These are phyloP conservation scores for Atrichornis clamosus DNA, from an alignment of 2,113 vertebrate species.

Conservation along the genomic window DNA sequence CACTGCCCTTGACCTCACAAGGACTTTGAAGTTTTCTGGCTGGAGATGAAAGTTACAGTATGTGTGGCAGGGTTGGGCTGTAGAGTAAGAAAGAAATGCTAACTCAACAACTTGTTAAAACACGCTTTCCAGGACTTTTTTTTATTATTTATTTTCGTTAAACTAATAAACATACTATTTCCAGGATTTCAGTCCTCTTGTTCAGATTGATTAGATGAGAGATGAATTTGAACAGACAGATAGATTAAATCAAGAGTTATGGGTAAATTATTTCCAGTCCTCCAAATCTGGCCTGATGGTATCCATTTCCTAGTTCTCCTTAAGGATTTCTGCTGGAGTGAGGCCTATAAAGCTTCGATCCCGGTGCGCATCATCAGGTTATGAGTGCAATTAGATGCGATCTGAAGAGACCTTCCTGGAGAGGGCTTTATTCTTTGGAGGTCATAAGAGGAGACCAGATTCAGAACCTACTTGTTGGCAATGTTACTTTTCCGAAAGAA, in stretches of 20 bases:
- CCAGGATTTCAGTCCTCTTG: conserved; percentile 23
- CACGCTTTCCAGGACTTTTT: conserved; percentile 3
- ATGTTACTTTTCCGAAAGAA: not conserved
- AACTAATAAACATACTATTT: conserved; percentile 41
- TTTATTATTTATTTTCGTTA: not conserved
- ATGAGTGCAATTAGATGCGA: not conserved
- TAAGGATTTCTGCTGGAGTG: conserved; percentile 2
- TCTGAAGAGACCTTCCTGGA: not conserved
- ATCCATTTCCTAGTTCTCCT: conserved; percentile 55
- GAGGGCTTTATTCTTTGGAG: not conserved
- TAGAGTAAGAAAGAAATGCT: conserved; percentile 32
- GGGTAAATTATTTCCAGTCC: conserved; percentile 61
- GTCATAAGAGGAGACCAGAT: not conserved
- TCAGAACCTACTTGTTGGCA: not conserved
- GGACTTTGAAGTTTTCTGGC: conserved; percentile 55
- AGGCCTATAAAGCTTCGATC: not conserved
- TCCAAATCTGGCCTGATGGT: conserved; percentile 37
- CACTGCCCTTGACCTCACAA: conserved; percentile 43
- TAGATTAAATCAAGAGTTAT: conserved; percentile 53
- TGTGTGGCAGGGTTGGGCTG: not conserved
- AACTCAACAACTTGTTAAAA: conserved; percentile 47
- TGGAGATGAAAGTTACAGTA: conserved; percentile 61
- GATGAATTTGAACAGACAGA: conserved; percentile 59
- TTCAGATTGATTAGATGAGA: conserved; percentile 55
- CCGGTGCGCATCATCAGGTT: not conserved